phyloP scores from a whole-genome alignment of 2,113 vertebrate genomes.

The Sphyrna mokarran region DNA sequence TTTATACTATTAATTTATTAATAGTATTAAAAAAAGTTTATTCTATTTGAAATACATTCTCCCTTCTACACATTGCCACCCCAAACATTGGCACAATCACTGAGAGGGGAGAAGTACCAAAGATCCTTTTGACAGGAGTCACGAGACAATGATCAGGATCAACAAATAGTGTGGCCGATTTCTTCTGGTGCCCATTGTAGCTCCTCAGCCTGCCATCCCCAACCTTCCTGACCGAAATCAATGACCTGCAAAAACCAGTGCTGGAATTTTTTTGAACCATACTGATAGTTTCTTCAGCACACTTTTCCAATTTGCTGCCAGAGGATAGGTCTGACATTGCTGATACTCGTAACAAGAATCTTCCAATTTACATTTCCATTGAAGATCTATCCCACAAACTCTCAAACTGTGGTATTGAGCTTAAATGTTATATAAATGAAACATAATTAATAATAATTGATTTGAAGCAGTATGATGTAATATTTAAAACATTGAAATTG shows the following conservation, averaged over 20 bases:
- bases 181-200: neutral
- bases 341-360: neutral
- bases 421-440: neutral
- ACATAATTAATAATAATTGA: neutral
- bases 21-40: neutral
- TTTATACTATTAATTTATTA: neutral
- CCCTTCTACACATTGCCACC: neutral
- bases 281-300: too few relatives aligned
- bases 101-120: neutral
- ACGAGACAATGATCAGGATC: neutral
- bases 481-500: neutral
- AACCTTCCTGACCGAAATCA: too few relatives aligned
- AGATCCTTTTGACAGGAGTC: neutral
- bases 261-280: too few relatives aligned
- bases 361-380: neutral
- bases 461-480: neutral
- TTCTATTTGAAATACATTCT: neutral
- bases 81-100: neutral
- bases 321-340: neutral
- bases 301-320: neutral
- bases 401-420: neutral
- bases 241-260: too few relatives aligned
- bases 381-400: neutral
- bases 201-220: neutral
- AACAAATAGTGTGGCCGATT: neutral